phyloP scores from a whole-genome alignment of 2,797 vertebrate genomes.

The Neostethus bicornis region DNA sequence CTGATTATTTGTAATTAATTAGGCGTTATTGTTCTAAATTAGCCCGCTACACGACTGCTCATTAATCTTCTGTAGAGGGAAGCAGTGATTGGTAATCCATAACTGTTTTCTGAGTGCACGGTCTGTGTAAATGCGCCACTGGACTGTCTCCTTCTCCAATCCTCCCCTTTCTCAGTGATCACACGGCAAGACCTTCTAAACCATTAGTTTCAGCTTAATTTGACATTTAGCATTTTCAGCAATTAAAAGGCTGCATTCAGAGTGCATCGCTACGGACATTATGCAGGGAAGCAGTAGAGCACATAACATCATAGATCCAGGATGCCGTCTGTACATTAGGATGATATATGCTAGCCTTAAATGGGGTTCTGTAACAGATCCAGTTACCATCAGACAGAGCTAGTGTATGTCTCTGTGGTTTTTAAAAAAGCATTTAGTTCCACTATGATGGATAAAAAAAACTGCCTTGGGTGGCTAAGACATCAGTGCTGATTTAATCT shows the following conservation, averaged over 20 bases:
- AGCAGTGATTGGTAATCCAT: constrained; percentile 96
- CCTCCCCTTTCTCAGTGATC: constrained; percentile 73
- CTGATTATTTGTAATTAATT: constrained; percentile 98
- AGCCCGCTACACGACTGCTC: constrained; percentile 90
- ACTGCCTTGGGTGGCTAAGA: constrained; percentile 72
- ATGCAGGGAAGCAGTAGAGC: constrained; percentile 42
- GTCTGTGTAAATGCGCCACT: constrained; percentile 79
- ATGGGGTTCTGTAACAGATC: constrained; percentile 70
- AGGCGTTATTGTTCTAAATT: constrained; percentile 98
- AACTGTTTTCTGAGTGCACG: constrained; percentile 84
- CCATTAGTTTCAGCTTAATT: constrained; percentile 86
- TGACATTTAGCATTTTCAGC: constrained; percentile 84
- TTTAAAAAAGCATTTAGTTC: constrained; percentile 62
- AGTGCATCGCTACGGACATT: constrained; percentile 59
- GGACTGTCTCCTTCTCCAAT: constrained; percentile 62
- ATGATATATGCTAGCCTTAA: constrained; percentile 76
- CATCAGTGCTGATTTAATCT: constrained; percentile 74
- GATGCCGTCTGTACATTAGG: constrained; percentile 71
- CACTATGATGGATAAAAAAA: constrained; percentile 63
- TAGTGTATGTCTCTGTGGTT: constrained; percentile 69
- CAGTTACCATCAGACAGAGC: constrained; percentile 75
- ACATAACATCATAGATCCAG: constrained; percentile 68
- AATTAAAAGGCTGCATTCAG: constrained; percentile 79
- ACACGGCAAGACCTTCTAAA: constrained; percentile 72
- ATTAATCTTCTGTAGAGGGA: constrained; percentile 90